Percentiles rank a stretch among this genome's conserved stretches.
Conservation (phyloP, 2,888 invertebrate genomes). For the Aradus depressus region DNA sequence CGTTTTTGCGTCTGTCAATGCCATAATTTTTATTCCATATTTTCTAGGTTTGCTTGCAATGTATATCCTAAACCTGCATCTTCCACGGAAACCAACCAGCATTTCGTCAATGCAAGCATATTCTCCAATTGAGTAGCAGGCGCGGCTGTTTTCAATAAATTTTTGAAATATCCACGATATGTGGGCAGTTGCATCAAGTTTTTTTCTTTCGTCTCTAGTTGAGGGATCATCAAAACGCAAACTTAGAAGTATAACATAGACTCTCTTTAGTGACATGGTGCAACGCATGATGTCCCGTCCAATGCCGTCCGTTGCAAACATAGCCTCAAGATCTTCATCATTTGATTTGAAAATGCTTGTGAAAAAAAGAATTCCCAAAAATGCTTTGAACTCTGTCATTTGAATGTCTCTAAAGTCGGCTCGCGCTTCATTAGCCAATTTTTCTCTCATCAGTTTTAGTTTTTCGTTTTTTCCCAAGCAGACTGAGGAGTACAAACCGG, state of each 20-base stretch:
- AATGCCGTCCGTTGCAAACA: constrained; percentile 4
- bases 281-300: constrained; percentile 15
- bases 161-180: constrained; percentile 19
- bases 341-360: constrained; percentile 14
- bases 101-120: constrained; percentile 22
- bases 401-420: not conserved
- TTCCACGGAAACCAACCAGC: constrained; percentile 22
- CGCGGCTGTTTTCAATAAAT: constrained; percentile 20
- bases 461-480: too few relatives aligned
- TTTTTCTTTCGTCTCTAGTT: constrained; percentile 2
- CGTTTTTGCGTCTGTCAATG: constrained; percentile 31
- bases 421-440: too few relatives aligned
- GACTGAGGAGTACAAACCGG: too few relatives aligned
- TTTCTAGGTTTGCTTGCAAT: constrained; percentile 29
- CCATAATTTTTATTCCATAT: constrained; percentile 31
- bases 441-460: too few relatives aligned
- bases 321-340: constrained; percentile 3
- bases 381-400: not conserved
- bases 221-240: constrained; percentile 15
- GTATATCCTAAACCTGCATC: constrained; percentile 20
- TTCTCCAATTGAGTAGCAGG: constrained; percentile 15
- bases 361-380: constrained; percentile 4
- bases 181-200: constrained; percentile 10
- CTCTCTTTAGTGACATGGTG: constrained; percentile 12
- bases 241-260: constrained; percentile 2